phyloP scores from a whole-genome alignment of 2,888 invertebrate genomes.

The Terebella lapidaria region DNA sequence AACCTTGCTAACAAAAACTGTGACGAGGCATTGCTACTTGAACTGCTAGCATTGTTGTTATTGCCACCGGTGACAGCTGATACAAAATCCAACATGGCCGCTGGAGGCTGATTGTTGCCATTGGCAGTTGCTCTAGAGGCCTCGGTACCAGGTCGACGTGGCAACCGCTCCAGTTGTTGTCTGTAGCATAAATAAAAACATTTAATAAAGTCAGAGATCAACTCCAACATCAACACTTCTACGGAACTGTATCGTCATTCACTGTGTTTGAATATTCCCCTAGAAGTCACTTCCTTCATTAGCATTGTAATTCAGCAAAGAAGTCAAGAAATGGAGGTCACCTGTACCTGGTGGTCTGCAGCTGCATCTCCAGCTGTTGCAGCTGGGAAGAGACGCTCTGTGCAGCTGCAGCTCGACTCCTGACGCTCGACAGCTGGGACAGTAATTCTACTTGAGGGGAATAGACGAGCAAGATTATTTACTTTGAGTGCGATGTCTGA shows the following conservation, averaged over 20 bases:
- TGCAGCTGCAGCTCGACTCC: constrained; percentile 60
- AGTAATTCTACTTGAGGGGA: constrained; percentile 68
- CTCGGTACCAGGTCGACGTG: constrained; percentile 66
- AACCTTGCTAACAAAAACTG: constrained; percentile 57
- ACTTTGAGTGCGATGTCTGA: too few species aligned
- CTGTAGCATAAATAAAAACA: constrained; percentile 57
- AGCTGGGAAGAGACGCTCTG: constrained; percentile 56
- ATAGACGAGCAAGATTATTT: too few species aligned
- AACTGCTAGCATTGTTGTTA: neutral
- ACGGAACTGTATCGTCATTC: too few species aligned
- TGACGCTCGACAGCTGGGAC: constrained; percentile 89
- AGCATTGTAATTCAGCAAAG: too few species aligned
- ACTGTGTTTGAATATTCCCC: too few species aligned
- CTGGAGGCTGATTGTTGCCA: neutral
- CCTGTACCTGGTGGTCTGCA: constrained; percentile 75
- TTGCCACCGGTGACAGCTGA: constrained; percentile 1
- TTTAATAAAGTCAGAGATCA: neutral
- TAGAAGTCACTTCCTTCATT: too few species aligned
- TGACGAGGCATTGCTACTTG: constrained; percentile 37
- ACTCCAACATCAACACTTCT: too few species aligned
- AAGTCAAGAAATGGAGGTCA: too few species aligned
- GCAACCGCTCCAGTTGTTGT: constrained; percentile 83
- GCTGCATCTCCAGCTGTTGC: constrained; percentile 91
- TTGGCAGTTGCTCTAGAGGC: constrained; percentile 5
- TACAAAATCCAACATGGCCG: constrained; percentile 16